A percentile compares a stretch with the other conserved stretches of the same genome.
Evolutionary conservation across 2,888 invertebrate species (phyloP).

Genomic region (Onchidella celtica): DNA sequence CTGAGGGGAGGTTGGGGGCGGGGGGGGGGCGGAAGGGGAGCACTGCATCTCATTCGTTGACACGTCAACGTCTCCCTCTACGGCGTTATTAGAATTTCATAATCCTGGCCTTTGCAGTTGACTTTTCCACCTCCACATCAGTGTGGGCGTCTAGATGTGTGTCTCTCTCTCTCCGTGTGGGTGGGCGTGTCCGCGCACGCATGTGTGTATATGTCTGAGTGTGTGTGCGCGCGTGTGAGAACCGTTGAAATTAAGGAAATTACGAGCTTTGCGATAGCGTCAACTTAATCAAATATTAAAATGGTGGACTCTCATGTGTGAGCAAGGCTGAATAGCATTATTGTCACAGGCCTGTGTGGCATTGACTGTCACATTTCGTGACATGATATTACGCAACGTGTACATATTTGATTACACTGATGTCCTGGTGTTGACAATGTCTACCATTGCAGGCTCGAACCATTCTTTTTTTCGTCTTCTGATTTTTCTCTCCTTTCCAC

Average conservation of each 20-base stretch:
- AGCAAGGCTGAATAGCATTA: neutral
- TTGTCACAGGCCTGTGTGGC: neutral
- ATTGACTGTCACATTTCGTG: conserved; percentile 6
- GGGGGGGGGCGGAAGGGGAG: no score
- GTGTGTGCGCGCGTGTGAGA: conserved; percentile 24
- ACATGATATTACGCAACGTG: neutral
- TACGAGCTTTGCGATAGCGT: neutral
- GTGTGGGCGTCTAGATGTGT: neutral
- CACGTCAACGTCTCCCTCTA: no score
- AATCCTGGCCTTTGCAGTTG: no score
- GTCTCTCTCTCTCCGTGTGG: neutral
- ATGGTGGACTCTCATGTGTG: neutral
- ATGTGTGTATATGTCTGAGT: conserved; percentile 26
- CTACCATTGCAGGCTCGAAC: neutral
- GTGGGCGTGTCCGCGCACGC: conserved; percentile 19
- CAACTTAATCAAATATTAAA: conserved; percentile 16
- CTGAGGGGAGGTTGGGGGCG: no score
- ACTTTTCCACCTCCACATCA: no score
- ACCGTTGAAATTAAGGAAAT: conserved; percentile 10
- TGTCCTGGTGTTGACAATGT: neutral
- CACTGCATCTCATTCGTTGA: no score
- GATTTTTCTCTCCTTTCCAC: neutral
- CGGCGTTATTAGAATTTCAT: no score
- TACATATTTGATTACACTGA: conserved; percentile 1
- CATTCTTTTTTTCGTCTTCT: neutral